A percentile compares a stretch with the other conserved stretches of the same genome.
These are phyloP conservation scores for Myripristis jacobus DNA, from an alignment of 2,797 vertebrate species.

Conservation along the genomic window DNA sequence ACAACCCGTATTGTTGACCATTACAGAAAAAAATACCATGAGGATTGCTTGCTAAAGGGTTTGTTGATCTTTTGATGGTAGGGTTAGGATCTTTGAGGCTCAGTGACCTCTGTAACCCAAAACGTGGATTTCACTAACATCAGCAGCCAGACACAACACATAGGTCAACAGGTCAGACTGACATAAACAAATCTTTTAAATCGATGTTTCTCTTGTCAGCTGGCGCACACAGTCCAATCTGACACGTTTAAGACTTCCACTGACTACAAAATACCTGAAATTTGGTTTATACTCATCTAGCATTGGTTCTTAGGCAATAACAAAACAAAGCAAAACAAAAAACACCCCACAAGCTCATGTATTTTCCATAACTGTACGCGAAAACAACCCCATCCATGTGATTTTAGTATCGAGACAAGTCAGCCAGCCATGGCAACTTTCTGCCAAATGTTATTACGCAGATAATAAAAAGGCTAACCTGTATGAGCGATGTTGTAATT, in stretches of 20 bases:
- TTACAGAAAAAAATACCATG: no score
- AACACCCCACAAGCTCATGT: no score
- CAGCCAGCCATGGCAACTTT: slow-evolving; percentile 10
- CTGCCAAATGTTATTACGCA: slow-evolving; percentile 37
- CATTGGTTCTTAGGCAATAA: rapidly evolving
- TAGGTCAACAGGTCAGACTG: slow-evolving; percentile 70
- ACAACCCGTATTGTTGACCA: no score
- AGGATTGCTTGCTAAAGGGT: no score
- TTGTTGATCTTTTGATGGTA: no score
- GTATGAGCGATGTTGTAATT: background rate
- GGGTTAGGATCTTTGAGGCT: slow-evolving; percentile 4
- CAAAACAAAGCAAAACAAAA: no score
- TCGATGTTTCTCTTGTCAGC: background rate
- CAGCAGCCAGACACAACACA: slow-evolving; percentile 48
- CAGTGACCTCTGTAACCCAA: slow-evolving; percentile 34
- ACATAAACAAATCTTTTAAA: slow-evolving; percentile 45
- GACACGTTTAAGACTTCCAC: no score
- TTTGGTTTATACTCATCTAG: background rate
- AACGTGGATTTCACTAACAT: slow-evolving; percentile 5
- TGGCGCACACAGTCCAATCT: background rate
- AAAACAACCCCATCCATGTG: background rate
- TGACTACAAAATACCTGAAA: background rate
- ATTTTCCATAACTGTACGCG: no score
- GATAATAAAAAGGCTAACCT: slow-evolving; percentile 2
- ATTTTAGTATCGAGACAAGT: background rate